Evolutionary conservation across 2,113 vertebrate species (phyloP), one percentile per base, ranked within the genome.

Genomic region (Takifugu flavidus): DNA sequence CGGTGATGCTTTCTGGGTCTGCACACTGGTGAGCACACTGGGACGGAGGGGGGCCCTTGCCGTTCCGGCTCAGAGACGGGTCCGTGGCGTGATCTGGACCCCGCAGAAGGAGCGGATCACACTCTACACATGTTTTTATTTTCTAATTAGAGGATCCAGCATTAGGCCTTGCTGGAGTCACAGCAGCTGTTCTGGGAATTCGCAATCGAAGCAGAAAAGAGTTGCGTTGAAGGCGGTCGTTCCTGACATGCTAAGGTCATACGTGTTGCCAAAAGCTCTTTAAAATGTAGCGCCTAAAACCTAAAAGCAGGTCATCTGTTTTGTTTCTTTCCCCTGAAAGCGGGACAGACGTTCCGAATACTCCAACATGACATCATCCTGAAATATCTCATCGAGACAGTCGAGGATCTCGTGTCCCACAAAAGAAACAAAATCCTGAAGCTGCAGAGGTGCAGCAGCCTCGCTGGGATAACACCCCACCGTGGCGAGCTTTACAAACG

Each of bases 151-250:
- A 60, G 51, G 56, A 84, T 74, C 72, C 66, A 73, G 75, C 77
- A 73, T 68, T 74, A 71, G 39, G 25, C 64, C 56, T 65, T 46
- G 69, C 76, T 69, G 82, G 66, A 75, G 69, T 78, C 70, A 73
- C 78, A 67, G 63, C 52, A 62, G 76, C 60, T 74, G 70, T 57
- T 68, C 54, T 51, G 62, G 67, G 45, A 73, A 47, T 46, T 50
- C 28, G 50, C 29, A 65, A 49, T 66, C 53, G 49, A 25, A 26
- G 46, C 13, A 2, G 44, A 25, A 47, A 43, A n/a, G 27, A 4
- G 13, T 67, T 25, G 27, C 49, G 69, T 71, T 3, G 47, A 31
- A 50, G 47, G 20, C 46, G 45, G 26, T 55, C 28, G 61, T 25
- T 65, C 25, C 27, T 49, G 28, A 59, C 15, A 34, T 49, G 13